Conservation (phyloP, 2,888 invertebrate genomes). For the Harmothoe impar region DNA sequence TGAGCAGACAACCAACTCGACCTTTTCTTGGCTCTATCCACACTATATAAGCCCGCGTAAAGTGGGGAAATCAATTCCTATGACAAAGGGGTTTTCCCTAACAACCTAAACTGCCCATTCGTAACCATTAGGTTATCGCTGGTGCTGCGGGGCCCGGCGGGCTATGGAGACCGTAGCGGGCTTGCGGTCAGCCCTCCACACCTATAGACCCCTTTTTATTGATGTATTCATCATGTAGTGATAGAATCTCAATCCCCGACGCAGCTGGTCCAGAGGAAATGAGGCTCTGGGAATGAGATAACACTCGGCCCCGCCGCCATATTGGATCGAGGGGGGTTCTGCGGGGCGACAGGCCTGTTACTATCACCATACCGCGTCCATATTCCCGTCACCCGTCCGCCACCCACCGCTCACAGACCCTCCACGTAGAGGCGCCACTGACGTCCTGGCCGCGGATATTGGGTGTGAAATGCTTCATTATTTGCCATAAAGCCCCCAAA, state of each 20-base stretch:
- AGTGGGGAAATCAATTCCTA: not conserved
- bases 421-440: no score
- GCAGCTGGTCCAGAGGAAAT: constrained; percentile 16
- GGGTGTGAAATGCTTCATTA: no score
- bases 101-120: not conserved
- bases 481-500: no score
- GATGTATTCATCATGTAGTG: constrained; percentile 15
- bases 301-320: constrained; percentile 7
- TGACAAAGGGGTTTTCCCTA: not conserved
- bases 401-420: not conserved
- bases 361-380: not conserved
- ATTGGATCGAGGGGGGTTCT: not conserved
- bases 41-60: not conserved
- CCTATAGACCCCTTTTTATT: not conserved
- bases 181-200: not conserved
- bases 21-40: no score
- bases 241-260: constrained; percentile 4
- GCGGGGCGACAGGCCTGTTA: not conserved
- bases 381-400: not conserved
- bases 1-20: no score
- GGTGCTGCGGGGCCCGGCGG: not conserved
- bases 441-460: no score
- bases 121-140: constrained; percentile 17
- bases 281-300: not conserved
- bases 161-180: not conserved